Evolutionary conservation across 2,113 vertebrate species (phyloP).

Genomic region (Petrocephalus microphthalmus): DNA sequence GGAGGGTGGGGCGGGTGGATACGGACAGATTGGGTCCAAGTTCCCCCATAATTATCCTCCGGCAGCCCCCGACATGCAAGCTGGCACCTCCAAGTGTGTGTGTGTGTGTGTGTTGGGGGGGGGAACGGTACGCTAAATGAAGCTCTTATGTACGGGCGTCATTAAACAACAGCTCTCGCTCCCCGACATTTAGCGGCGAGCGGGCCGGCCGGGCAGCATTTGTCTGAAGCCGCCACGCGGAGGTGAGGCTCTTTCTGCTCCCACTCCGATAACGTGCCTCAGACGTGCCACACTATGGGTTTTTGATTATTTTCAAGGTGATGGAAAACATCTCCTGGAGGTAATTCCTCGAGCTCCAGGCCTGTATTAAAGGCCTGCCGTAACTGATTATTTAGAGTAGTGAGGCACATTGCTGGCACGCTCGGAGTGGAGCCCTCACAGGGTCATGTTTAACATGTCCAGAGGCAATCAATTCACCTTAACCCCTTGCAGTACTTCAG

Average conservation of each 20-base stretch:
- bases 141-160: not conserved
- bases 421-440: conserved; percentile 17
- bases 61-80: conserved; percentile 36
- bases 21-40: conserved; percentile 30
- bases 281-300: conserved; percentile 21
- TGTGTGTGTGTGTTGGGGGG: not conserved
- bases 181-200: not conserved
- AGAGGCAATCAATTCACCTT: conserved; percentile 44
- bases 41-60: conserved; percentile 44
- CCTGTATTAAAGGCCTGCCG: conserved; percentile 22
- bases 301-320: conserved; percentile 27
- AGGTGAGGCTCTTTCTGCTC: conserved; percentile 21
- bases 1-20: conserved; percentile 26
- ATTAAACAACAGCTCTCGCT: conserved; percentile 7
- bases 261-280: conserved; percentile 1
- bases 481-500: conserved; percentile 27
- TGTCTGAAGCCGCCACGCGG: not conserved
- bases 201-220: not conserved
- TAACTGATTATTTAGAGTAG: conserved; percentile 22
- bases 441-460: conserved; percentile 46
- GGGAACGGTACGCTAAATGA: conserved; percentile 17
- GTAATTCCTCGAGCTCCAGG: conserved; percentile 14
- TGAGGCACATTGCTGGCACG: conserved; percentile 16
- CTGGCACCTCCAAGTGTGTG: conserved; percentile 29
- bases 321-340: conserved; percentile 24